Base-by-base conservation (phyloP, 2,113 vertebrate species). In the Hippocampus abdominalis region DNA sequence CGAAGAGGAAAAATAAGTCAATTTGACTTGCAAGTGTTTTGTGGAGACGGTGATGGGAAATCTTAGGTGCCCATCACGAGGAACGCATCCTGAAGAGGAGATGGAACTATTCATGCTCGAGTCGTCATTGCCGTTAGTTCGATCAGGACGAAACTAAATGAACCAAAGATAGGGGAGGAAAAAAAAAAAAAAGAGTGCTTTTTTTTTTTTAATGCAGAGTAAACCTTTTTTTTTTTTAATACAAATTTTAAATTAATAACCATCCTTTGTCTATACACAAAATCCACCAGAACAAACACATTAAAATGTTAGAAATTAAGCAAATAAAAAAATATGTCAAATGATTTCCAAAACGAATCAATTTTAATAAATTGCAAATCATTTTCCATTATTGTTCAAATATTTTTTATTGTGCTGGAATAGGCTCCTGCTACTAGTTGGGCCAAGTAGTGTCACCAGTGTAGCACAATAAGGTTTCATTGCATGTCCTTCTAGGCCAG, bases 1-100 rank as follows among this genome's bases (percentile, higher is more conserved):
- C 72, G 46, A 39, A 53, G 42, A 72, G 73, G 78, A 69, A 74
- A 77, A 79, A 74, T 18, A 36, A 7, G n/a, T 53, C 48, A 82
- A 66, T 70, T 40, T 59, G 20, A 29, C 21, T 60, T 20, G 42
- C 21, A 46, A 15, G 21, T 18, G 12, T 69, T 72, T 59, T 73
- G 13, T 25, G 63, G 44, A 25, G 39, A 54, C 56, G 21, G 23
- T 64, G 32, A 63, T 42, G 36, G 9, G 6, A 2, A 42, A 6
- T 12, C 27, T 40, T 23, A 16, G 42, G n/a, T 46, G 42, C 46
- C 63, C 23, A 27, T 64, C 63, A 18, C 1, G 15, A 27, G 61
- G 15, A 64, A 63, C 61, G 23, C 61, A 63, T 40, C 39, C 62
- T 42, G 39, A 16, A 21, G 42, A 27, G 42, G 40, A 64, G 11